Evolutionary conservation across 2,888 invertebrate genomes (phyloP).

Genomic region (Lucinisca nassula): DNA sequence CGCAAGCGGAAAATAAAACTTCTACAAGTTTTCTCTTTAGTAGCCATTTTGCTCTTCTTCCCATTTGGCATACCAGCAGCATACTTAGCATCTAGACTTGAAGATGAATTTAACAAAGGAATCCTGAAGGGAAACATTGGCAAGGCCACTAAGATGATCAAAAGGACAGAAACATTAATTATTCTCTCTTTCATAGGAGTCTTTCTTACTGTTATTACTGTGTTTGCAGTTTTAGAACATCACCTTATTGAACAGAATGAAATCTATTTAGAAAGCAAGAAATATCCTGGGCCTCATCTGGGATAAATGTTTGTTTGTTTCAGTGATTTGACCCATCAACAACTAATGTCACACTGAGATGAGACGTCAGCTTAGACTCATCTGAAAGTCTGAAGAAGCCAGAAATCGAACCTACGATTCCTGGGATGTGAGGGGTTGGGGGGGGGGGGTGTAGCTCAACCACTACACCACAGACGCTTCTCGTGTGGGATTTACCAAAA

Average conservation of each 20-base stretch:
- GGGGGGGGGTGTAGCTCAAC: no score
- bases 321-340: no score
- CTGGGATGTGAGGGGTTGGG: no score
- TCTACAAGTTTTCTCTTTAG: slow-evolving; percentile 77
- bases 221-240: slow-evolving; percentile 76
- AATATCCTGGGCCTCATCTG: background rate
- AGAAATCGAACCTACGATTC: no score
- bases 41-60: slow-evolving; percentile 81
- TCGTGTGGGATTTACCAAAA: no score
- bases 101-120: slow-evolving; percentile 80
- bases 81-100: slow-evolving; percentile 77
- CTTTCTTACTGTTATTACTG: slow-evolving; percentile 72
- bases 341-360: no score
- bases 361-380: no score
- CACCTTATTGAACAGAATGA: slow-evolving; percentile 65
- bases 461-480: no score
- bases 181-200: slow-evolving; percentile 77
- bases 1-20: slow-evolving; percentile 68
- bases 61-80: slow-evolving; percentile 82
- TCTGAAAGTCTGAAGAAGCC: no score
- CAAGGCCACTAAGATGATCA: slow-evolving; percentile 77
- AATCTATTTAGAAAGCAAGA: slow-evolving; percentile 33
- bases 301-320: no score
- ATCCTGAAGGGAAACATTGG: slow-evolving; percentile 81
- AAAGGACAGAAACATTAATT: slow-evolving; percentile 75